Evolutionary conservation across 1,140 invertebrate genomes (phyloP).

Genomic region (Lanistes nyassanus): DNA sequence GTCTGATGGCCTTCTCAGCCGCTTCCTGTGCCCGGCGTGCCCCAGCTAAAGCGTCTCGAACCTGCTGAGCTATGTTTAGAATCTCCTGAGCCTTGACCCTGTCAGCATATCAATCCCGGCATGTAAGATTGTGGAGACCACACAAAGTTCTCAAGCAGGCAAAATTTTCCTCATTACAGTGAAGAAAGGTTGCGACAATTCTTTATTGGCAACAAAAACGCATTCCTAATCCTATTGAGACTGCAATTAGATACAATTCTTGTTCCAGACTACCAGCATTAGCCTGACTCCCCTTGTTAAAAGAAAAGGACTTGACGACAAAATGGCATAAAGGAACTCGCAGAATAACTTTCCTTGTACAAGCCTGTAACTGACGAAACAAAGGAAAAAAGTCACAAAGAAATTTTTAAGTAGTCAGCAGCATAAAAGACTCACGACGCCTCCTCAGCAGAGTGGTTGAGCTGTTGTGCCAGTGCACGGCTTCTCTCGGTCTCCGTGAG

Average conservation of each 20-base stretch:
- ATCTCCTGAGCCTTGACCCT: slow-evolving; percentile 71
- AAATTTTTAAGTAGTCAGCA: too few species aligned
- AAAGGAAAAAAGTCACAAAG: too few species aligned
- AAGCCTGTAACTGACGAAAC: too few species aligned
- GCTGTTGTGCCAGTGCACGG: slow-evolving; percentile 76
- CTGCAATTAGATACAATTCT: too few species aligned
- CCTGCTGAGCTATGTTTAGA: slow-evolving; percentile 71
- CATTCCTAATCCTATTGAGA: too few species aligned
- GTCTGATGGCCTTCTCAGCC: slow-evolving; percentile 81
- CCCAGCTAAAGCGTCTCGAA: slow-evolving; percentile 74
- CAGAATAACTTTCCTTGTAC: too few species aligned
- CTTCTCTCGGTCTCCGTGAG: slow-evolving; percentile 85
- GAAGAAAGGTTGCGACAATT: not conserved
- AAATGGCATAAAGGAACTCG: too few species aligned
- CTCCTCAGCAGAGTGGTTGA: slow-evolving; percentile 81
- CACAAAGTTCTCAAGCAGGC: not conserved
- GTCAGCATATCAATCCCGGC: not conserved
- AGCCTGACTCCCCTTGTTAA: too few species aligned
- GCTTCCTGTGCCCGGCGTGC: slow-evolving; percentile 81
- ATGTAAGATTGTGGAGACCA: not conserved
- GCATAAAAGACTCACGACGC: slow-evolving; percentile 82
- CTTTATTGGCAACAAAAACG: too few species aligned
- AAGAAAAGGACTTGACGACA: too few species aligned
- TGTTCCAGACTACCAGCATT: too few species aligned
- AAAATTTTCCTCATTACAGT: not conserved